Conservation (phyloP, 2,888 invertebrate species). For the Ceriagrion tenellum region DNA sequence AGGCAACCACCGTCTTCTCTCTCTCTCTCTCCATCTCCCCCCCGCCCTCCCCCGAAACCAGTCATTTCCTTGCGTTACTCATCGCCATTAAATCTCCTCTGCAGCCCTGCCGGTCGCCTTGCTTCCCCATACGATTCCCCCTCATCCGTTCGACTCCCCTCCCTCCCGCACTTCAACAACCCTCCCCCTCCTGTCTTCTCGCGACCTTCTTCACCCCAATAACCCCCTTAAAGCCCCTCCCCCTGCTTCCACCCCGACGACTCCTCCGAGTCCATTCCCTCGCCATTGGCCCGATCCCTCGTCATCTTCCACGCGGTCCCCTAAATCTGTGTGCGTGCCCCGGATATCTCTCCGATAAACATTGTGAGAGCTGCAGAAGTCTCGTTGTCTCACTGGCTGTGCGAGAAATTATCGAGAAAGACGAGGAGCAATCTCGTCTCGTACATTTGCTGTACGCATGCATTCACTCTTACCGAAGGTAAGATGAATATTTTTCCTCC, state of each 20-base stretch:
- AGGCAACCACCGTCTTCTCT: conserved; percentile 33
- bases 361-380: neutral
- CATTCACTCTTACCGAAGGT: neutral
- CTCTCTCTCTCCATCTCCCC: too few species aligned
- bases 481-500: neutral
- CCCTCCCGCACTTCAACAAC: neutral
- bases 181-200: neutral
- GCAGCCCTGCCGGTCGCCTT: neutral
- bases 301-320: neutral
- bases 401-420: neutral
- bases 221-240: neutral
- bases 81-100: conserved; percentile 36
- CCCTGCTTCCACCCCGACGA: neutral
- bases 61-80: conserved; percentile 39
- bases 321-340: neutral
- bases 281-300: neutral
- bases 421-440: neutral
- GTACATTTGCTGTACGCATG: neutral
- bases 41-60: neutral
- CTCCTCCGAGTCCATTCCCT: neutral
- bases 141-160: neutral
- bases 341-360: conserved; percentile 24
- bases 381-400: neutral
- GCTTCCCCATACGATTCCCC: neutral
- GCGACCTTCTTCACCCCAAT: neutral